A percentile compares a stretch with the other conserved stretches of the same genome.
Evolutionary conservation across 2,888 invertebrate species (phyloP).

Genomic region (Yponomeuta malinellus): DNA sequence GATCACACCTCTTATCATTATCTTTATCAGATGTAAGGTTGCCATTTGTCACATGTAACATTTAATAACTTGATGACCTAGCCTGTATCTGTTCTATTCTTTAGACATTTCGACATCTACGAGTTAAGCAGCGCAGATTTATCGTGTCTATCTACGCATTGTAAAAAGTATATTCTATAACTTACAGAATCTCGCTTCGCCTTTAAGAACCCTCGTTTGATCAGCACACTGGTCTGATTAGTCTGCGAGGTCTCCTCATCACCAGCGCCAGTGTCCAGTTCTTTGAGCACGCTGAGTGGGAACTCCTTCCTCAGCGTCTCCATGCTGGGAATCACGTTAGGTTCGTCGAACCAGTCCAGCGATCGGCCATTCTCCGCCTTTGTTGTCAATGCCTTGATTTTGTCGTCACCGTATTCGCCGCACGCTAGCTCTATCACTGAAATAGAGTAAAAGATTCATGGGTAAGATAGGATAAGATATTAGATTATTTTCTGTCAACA

Average conservation of each 20-base stretch:
- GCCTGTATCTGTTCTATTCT: too few relatives aligned
- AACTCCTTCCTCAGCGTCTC: slow-evolving; percentile 74
- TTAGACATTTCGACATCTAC: too few relatives aligned
- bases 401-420: slow-evolving; percentile 91
- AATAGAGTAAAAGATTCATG: slow-evolving; percentile 24
- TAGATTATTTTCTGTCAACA: too few relatives aligned
- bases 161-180: slow-evolving; percentile 9
- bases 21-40: too few relatives aligned
- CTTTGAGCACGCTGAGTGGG: slow-evolving; percentile 65
- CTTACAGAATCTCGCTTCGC: slow-evolving; percentile 82
- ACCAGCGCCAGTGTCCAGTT: slow-evolving; percentile 51
- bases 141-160: too few relatives aligned
- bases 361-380: slow-evolving; percentile 83
- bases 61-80: too few relatives aligned
- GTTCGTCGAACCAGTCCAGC: slow-evolving; percentile 80
- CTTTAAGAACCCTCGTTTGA: slow-evolving; percentile 83
- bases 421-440: slow-evolving; percentile 94
- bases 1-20: too few relatives aligned
- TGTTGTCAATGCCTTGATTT: slow-evolving; percentile 78
- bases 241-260: slow-evolving; percentile 82
- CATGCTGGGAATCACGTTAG: slow-evolving; percentile 70
- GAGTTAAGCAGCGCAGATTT: too few relatives aligned
- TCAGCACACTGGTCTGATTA: slow-evolving; percentile 83
- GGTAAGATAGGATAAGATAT: background rate
- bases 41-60: too few relatives aligned